A percentile compares a stretch with the other conserved stretches of the same genome.
Conservation (phyloP, 2,888 invertebrate genomes). For the Cremastinae sp. region DNA sequence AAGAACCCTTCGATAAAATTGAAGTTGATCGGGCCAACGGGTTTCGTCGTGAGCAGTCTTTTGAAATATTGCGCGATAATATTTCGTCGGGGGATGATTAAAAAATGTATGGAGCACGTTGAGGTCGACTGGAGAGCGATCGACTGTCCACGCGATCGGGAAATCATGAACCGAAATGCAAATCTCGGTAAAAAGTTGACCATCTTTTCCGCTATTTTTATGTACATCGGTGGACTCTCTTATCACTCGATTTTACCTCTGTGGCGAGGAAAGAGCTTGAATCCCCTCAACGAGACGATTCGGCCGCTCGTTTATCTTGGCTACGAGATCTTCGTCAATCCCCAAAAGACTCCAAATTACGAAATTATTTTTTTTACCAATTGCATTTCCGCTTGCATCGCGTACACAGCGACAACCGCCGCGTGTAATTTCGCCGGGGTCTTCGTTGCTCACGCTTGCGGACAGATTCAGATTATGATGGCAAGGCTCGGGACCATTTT, state of each 20-base stretch:
- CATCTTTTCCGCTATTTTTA: slow-evolving; percentile 61
- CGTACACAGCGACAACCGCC: slow-evolving; percentile 49
- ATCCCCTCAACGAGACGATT: slow-evolving; percentile 31
- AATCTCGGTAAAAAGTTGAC: slow-evolving; percentile 47
- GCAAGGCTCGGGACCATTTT: not conserved
- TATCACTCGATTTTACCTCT: slow-evolving; percentile 56
- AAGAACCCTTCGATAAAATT: slow-evolving; percentile 44
- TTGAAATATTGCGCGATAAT: slow-evolving; percentile 38
- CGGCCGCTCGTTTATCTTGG: slow-evolving; percentile 54
- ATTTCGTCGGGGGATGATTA: slow-evolving; percentile 34
- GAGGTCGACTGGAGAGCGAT: slow-evolving; percentile 62
- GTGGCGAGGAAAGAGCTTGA: slow-evolving; percentile 22
- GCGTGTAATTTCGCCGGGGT: slow-evolving; percentile 62
- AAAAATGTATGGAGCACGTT: slow-evolving; percentile 58
- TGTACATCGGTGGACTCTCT: slow-evolving; percentile 54
- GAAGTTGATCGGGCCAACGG: slow-evolving; percentile 39
- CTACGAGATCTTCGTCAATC: slow-evolving; percentile 58
- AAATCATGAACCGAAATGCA: slow-evolving; percentile 52
- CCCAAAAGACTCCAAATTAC: slow-evolving; percentile 60
- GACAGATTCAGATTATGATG: slow-evolving; percentile 65
- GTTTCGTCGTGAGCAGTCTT: slow-evolving; percentile 25
- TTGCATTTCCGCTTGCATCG: slow-evolving; percentile 46
- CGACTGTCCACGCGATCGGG: slow-evolving; percentile 40
- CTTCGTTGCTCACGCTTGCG: slow-evolving; percentile 66
- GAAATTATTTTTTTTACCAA: slow-evolving; percentile 59